A percentile compares a stretch with the other conserved stretches of the same genome.
phyloP scores from a whole-genome alignment of 2,888 invertebrate genomes.

The Amitus sp. region DNA sequence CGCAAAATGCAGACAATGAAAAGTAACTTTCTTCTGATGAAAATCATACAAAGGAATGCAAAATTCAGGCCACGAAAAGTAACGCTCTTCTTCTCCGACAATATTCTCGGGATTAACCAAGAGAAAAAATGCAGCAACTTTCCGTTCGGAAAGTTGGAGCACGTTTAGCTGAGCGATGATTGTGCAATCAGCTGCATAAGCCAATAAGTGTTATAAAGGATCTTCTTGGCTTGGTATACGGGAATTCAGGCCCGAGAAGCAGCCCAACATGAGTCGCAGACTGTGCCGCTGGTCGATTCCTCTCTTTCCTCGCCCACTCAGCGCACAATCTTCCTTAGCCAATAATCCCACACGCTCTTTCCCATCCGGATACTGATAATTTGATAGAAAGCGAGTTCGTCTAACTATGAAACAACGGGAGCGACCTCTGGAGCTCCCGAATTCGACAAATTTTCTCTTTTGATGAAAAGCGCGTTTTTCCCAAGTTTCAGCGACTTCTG shows the following conservation, averaged over 20 bases:
- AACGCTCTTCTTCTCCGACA: neutral
- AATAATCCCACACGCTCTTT: slow-evolving; percentile 37
- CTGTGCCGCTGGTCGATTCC: slow-evolving; percentile 1
- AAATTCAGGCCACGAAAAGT: no score
- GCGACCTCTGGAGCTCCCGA: slow-evolving; percentile 28
- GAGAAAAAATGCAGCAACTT: neutral
- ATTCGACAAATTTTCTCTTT: neutral
- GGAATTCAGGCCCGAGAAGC: neutral
- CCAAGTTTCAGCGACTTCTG: no score
- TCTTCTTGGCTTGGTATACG: no score
- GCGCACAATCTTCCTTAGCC: slow-evolving; percentile 31
- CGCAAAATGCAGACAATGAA: no score
- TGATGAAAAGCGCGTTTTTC: neutral
- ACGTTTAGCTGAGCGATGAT: slow-evolving; percentile 18
- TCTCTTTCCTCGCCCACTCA: slow-evolving; percentile 30
- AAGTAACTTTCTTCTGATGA: no score
- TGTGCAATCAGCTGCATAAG: slow-evolving; percentile 35
- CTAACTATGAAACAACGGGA: slow-evolving; percentile 33
- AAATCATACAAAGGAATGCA: no score
- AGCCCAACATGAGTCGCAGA: slow-evolving; percentile 8
- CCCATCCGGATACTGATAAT: slow-evolving; percentile 39
- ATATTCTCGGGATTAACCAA: neutral
- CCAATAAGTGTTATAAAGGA: slow-evolving; percentile 35
- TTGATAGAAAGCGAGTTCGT: slow-evolving; percentile 32
- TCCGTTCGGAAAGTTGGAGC: slow-evolving; percentile 11